Evolutionary conservation across 2,797 vertebrate genomes (phyloP).

Genomic region (Ibycter americanus): DNA sequence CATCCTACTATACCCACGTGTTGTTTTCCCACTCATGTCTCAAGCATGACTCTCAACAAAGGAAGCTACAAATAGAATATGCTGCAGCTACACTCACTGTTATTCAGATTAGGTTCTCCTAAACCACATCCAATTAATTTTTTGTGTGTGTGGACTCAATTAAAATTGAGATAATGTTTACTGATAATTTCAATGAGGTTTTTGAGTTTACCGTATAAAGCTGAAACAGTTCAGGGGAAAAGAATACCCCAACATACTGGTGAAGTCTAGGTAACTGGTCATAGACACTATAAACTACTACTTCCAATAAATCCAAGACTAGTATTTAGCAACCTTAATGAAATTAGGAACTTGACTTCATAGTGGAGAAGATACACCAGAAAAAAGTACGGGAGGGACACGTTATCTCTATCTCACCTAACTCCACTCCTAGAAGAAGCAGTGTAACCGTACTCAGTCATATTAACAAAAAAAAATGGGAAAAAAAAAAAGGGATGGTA

Average conservation of each 20-base stretch:
- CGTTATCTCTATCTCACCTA: not conserved
- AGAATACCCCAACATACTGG: not conserved
- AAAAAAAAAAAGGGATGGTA: not conserved
- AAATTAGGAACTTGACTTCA: not conserved
- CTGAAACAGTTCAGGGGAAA: not conserved
- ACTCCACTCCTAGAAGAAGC: not conserved
- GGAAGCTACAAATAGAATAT: not conserved
- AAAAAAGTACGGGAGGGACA: not conserved
- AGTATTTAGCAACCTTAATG: not conserved
- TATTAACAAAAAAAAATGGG: not conserved
- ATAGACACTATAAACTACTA: not conserved
- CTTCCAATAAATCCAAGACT: not conserved
- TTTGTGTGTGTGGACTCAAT: not conserved
- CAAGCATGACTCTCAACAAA: not conserved
- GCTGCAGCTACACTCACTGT: not conserved
- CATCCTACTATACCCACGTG: accelerated
- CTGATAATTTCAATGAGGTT: not conserved
- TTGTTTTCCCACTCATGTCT: not conserved
- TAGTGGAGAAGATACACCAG: not conserved
- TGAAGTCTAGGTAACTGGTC: not conserved
- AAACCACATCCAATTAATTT: not conserved
- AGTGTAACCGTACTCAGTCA: not conserved
- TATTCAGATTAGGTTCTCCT: not conserved
- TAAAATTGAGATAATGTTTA: not conserved
- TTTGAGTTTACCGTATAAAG: not conserved